Evolutionary conservation across 2,797 vertebrate genomes (phyloP), one percentile per base, ranked within the genome.

Genomic region (Sebastes vulpes): DNA sequence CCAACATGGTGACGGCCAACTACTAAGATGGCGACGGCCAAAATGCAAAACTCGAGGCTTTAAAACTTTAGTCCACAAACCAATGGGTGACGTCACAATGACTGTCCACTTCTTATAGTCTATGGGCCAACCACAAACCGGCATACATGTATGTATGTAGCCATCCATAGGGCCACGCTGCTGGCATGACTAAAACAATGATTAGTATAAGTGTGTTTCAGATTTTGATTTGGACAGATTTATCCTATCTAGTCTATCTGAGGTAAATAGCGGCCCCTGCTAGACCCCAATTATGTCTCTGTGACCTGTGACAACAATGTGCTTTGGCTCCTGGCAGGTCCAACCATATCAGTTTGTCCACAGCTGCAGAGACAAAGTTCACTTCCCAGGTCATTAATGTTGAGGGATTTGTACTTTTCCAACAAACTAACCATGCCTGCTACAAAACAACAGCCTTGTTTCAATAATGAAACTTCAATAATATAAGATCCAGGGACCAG

Each of bases 371-470:
- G 75, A 63, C 67, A 50, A 64, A 57, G 59, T 68, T 75, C 69
- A 70, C 52, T 63, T 54, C 46, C 28, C 9, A 21, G 54, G 20
- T 59, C 64, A 48, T 63, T 81, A 53, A 56, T 50, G 38, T 32
- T 69, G 52, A 52, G 65, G 20, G 26, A 58, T 61, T 54, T 56
- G 16, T 28, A 16, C 18, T 59, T 38, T 14, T 48, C 26, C 65
- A 53, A 65, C 52, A 29, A 65, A 59, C 57, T 20, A 77, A 60
- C 4, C 50, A 32, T 23, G 46, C 9, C 31, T 26, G 5, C 57
- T 59, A 50, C 71, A 66, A 79, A 73, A 73, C 71, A 48, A 42
- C 32, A 20, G 32, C 65, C 70, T 76, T 65, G 65, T 84, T 70
- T 79, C 23, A 52, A 42, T 28, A 28, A 69, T 28, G 32, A 42